Base-by-base conservation (phyloP, 1,140 invertebrate species). In the Drosophila nigromelanica region DNA sequence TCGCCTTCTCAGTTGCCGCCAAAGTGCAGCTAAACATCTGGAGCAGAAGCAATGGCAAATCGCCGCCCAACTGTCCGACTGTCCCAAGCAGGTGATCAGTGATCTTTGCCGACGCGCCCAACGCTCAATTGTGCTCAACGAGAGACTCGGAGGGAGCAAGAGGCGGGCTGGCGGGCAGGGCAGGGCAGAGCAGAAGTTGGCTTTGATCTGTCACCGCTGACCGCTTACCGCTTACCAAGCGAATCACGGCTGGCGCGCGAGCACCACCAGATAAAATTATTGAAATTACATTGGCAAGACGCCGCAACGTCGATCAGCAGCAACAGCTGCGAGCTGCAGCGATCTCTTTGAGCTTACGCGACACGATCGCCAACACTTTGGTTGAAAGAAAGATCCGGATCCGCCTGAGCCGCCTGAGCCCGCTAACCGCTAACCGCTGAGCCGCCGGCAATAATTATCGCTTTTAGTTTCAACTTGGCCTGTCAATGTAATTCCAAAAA, bases 231-330 rank as follows among this genome's bases (percentile, higher is more conserved):
- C 55, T 56, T 51, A 70, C 86, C 86, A 90, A 87, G 90, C 87
- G 81, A 89, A 89, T 89, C 83, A 89, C 79, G 48, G 83, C 76
- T 67, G 76, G 81, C 78, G 78, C 83, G 79, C 80, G 55, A 58
- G 73, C 78, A 72, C 56, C 86, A 61, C 63, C 86, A 90, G 86
- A 90, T 90, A 90, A 90, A 90, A 90, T 90, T 90, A 90, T 90
- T 90, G 86, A 90, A 90, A 90, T 90, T 90, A 90, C 86, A 90
- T 90, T 90, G 85, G 83, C 82, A 89, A 89, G 82, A 89, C 83
- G 83, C 83, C 83, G 83, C 70, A 48, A 56, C 48, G 70, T 77
- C 71, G 71, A 82, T 82, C 58, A 64, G 75, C 54, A 42, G 40
- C 43, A 73, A 60, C 64, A 60, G 39, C 37, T 61, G 55, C 40